These are phyloP conservation scores for Felis catus DNA, from an alignment of 2,113 vertebrate species.

Conservation along the genomic window DNA sequence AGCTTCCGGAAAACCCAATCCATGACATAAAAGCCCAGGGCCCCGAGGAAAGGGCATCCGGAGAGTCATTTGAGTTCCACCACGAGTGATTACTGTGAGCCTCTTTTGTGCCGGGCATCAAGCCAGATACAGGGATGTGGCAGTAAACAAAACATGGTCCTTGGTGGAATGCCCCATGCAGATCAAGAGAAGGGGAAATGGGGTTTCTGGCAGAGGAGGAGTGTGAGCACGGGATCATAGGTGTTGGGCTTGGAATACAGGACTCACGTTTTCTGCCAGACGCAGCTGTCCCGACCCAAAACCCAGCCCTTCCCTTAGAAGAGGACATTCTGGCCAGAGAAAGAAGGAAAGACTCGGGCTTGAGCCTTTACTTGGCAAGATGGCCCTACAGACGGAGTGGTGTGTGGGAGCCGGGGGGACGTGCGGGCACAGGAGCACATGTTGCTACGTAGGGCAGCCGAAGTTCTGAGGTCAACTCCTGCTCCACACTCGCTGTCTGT, in stretches of 20 bases:
- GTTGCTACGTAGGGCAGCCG: not conserved
- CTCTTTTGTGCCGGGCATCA: not conserved
- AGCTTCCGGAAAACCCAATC: conserved; percentile 17
- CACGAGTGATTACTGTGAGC: no score
- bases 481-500: not conserved
- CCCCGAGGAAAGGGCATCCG: not conserved
- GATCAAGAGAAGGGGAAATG: not conserved
- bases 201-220: not conserved
- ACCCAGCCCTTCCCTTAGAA: not conserved
- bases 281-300: not conserved
- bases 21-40: not conserved
- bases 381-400: no score
- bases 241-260: not conserved
- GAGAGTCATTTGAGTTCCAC: not conserved
- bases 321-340: not conserved
- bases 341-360: not conserved
- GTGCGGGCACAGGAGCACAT: accelerated
- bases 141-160: not conserved
- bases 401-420: not conserved
- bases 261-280: not conserved
- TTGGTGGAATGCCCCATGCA: not conserved
- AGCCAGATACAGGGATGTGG: no score
- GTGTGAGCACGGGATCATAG: accelerated
- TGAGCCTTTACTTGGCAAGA: not conserved
- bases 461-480: not conserved